Percentiles rank a stretch among this genome's conserved stretches.
Conservation (phyloP, 1,140 invertebrate genomes). For the Heliconius hermathena region DNA sequence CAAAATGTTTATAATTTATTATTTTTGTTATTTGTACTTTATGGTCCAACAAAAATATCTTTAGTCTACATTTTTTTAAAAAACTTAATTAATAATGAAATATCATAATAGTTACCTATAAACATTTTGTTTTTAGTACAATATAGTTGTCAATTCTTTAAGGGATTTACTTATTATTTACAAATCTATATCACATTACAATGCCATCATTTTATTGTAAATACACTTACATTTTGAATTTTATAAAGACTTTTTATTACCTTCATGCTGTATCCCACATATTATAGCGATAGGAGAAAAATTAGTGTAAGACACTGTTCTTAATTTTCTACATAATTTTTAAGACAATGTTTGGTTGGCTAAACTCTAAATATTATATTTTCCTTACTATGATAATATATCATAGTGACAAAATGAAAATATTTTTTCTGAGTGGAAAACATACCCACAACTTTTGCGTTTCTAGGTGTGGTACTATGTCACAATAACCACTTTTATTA, state of each 20-base stretch:
- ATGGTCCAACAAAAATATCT: neutral
- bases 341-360: no score
- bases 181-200: slow-evolving; percentile 37
- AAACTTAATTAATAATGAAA: neutral
- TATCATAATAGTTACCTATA: slow-evolving; percentile 33
- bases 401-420: no score
- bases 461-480: no score
- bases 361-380: no score
- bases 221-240: slow-evolving; percentile 32
- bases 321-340: no score
- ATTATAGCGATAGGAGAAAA: no score
- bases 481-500: neutral
- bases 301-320: no score
- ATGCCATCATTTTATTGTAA: slow-evolving; percentile 62
- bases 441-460: no score
- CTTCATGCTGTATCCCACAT: no score
- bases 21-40: neutral
- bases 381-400: no score
- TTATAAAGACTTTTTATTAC: slow-evolving; percentile 18
- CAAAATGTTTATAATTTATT: no score
- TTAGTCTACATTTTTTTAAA: neutral
- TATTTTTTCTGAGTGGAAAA: no score
- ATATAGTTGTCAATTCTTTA: slow-evolving; percentile 26
- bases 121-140: slow-evolving; percentile 31
- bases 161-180: slow-evolving; percentile 22